Evolutionary conservation across 2,888 invertebrate genomes (phyloP).

Genomic region (Itoplectis maculator): DNA sequence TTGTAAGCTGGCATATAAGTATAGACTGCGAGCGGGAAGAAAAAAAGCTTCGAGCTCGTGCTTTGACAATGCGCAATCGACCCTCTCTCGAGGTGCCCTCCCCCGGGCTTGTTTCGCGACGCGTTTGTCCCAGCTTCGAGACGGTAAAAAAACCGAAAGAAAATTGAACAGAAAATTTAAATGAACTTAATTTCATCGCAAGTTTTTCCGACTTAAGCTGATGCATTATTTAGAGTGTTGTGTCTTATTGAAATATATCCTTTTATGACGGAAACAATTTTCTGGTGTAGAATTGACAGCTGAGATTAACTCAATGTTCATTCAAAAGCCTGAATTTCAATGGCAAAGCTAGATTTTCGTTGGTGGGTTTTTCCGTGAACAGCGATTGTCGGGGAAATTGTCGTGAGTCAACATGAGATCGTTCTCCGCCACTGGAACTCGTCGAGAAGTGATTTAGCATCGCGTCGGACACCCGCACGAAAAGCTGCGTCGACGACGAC

Average conservation of each 20-base stretch:
- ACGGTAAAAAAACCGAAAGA: not conserved
- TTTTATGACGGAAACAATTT: too few relatives aligned
- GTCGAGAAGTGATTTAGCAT: not conserved
- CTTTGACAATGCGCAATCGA: constrained; percentile 59
- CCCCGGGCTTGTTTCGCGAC: constrained; percentile 49
- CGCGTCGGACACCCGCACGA: not conserved
- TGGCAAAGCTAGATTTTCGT: constrained; percentile 11
- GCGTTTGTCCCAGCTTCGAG: constrained; percentile 34
- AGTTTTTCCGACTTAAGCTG: too few relatives aligned
- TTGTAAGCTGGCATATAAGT: constrained; percentile 32
- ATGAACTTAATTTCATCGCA: too few relatives aligned
- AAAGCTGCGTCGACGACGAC: not conserved
- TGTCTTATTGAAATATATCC: too few relatives aligned
- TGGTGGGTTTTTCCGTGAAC: not conserved
- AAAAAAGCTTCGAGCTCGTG: constrained; percentile 59
- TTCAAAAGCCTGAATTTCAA: not conserved
- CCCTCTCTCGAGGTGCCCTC: constrained; percentile 50
- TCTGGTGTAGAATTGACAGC: too few relatives aligned
- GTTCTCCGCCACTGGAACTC: not conserved
- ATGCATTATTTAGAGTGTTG: too few relatives aligned
- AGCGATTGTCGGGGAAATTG: not conserved
- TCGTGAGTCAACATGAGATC: not conserved
- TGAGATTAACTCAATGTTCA: too few relatives aligned
- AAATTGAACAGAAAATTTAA: too few relatives aligned
- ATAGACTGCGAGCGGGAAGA: constrained; percentile 1